These are phyloP conservation scores for Myathropa florea DNA, from an alignment of 2,888 invertebrate genomes.

Conservation along the genomic window DNA sequence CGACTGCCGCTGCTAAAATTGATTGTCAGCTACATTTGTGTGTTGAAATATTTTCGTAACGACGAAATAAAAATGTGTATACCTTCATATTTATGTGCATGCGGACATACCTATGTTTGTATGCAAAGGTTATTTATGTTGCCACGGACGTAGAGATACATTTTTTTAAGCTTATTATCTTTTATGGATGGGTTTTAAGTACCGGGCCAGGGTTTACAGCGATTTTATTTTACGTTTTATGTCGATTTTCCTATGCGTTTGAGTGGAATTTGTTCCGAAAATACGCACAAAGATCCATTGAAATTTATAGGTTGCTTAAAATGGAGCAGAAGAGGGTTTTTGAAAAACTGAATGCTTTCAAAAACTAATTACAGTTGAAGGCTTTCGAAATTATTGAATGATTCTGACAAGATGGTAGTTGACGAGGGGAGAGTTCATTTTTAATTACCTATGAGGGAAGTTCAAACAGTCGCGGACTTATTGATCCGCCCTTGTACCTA, in stretches of 20 bases:
- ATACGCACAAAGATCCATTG: no score
- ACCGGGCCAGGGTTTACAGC: slow-evolving; percentile 8
- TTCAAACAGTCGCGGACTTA: no score
- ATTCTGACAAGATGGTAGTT: no score
- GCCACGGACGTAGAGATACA: background rate
- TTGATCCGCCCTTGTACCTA: no score
- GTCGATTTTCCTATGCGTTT: background rate
- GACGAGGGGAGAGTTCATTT: no score
- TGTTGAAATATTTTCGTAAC: slow-evolving; percentile 42
- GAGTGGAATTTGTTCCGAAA: no score
- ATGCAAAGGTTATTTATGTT: background rate
- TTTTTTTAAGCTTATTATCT: slow-evolving; percentile 38
- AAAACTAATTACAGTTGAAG: no score
- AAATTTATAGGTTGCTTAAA: no score
- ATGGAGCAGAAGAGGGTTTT: no score
- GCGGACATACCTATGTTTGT: background rate
- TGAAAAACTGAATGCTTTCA: no score
- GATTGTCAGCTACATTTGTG: slow-evolving; percentile 40
- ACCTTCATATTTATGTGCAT: background rate
- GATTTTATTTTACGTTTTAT: background rate
- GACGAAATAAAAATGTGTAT: slow-evolving; percentile 5
- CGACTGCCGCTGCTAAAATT: slow-evolving; percentile 28
- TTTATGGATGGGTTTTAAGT: slow-evolving; percentile 35
- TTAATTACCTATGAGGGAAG: no score
- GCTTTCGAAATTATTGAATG: no score